Evolutionary conservation across 2,797 vertebrate genomes (phyloP), one percentile per base, ranked within the genome.

Genomic region (Aythya fuligula): DNA sequence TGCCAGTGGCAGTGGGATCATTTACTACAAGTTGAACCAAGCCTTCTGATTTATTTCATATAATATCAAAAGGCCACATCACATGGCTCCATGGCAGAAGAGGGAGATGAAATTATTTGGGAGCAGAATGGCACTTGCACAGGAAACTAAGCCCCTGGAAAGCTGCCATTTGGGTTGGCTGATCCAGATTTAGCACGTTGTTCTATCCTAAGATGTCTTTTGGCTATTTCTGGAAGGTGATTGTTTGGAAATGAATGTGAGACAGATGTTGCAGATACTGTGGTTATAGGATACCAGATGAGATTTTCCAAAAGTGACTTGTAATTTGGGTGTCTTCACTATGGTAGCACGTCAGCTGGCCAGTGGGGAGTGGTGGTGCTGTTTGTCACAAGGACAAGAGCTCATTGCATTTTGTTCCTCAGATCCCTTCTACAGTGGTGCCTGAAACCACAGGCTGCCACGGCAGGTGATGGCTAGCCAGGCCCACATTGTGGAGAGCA

Each of bases 51-150:
- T 51, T 43, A 49, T 67, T 77, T 72, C 41, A 30, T 1, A 0
- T 62, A 19, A 13, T 57, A 58, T 8, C 3, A 3, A 9, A 5
- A 15, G 19, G 28, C 69, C n/a, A 5, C n/a, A 74, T 75, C 36
- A 7, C 16, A 0, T 4, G 9, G 73, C 36, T 9, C 64, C 0
- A 1, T 66, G n/a, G 13, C 19, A 36, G 60, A 6, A 45, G 28
- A 79, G 16, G 24, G 53, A 66, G 13, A 28, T 56, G 47, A 56
- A 16, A 20, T 62, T 45, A 38, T n/a, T 67, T 32, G 14, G 45
- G 69, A 47, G 38, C 67, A 64, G n/a, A n/a, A 27, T 16, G 3
- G 36, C 60, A 27, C 64, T 57, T 81, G 13, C 3, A 4, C 15
- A 39, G 32, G 30, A 73, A 76, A 62, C 43, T 4, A 21, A 57